These are phyloP conservation scores for Aulostomus chinensis DNA, from an alignment of 2,797 vertebrate genomes.

Conservation along the genomic window DNA sequence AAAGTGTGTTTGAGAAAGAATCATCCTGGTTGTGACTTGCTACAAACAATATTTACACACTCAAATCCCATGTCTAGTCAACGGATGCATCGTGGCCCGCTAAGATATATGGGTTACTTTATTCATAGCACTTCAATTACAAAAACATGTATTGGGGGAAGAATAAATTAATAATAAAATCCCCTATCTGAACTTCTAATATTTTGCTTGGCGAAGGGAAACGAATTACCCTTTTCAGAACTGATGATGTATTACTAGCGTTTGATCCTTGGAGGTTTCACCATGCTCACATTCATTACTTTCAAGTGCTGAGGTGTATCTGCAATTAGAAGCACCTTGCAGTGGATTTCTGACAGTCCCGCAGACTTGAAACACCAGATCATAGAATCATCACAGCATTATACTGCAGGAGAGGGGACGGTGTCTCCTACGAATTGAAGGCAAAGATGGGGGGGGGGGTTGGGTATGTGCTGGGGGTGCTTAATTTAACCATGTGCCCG, in stretches of 20 bases:
- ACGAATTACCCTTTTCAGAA: constrained; percentile 85
- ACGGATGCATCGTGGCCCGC: constrained; percentile 68
- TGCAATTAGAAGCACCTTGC: constrained; percentile 84
- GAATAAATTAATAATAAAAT: constrained; percentile 83
- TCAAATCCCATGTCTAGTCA: constrained; percentile 78
- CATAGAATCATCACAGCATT: constrained; percentile 79
- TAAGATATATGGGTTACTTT: constrained; percentile 81
- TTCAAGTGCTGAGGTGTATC: constrained; percentile 85
- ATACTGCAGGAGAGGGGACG: constrained; percentile 73
- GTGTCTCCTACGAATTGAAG: constrained; percentile 71
- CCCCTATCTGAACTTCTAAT: constrained; percentile 83
- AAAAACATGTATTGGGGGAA: constrained; percentile 81
- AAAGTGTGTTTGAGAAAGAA: constrained; percentile 77
- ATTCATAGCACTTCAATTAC: constrained; percentile 83
- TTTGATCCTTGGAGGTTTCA: constrained; percentile 83
- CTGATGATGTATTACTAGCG: constrained; percentile 84
- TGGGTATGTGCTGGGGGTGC: constrained; percentile 34
- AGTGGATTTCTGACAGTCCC: constrained; percentile 80
- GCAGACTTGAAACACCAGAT: constrained; percentile 83
- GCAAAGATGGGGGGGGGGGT: constrained; percentile 47
- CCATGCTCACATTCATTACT: constrained; percentile 84
- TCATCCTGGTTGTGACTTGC: constrained; percentile 72
- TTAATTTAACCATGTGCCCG: constrained; percentile 78
- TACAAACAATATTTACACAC: constrained; percentile 80
- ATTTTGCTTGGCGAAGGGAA: constrained; percentile 84